A percentile compares a stretch with the other conserved stretches of the same genome.
Conservation (phyloP, 92 coral and sea anemone genomes). For the Palythoa caribaeorum region DNA sequence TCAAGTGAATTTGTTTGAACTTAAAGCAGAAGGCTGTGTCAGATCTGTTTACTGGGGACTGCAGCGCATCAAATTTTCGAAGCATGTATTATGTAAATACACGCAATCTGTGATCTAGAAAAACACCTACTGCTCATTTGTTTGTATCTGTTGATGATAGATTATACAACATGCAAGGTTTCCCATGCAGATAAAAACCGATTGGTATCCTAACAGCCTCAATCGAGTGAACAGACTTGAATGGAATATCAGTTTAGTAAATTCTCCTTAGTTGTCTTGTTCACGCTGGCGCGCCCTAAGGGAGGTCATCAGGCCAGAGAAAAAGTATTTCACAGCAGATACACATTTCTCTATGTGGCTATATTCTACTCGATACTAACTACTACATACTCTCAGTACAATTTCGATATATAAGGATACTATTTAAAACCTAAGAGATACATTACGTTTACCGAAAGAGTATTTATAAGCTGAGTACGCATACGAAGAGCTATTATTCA, state of each 20-base stretch:
- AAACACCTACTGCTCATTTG: not conserved
- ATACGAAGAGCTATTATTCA: not conserved
- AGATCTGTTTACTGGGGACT: not conserved
- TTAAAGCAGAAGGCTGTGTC: no score
- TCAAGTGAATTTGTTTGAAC: no score
- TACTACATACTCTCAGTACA: not conserved
- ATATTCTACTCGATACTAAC: not conserved
- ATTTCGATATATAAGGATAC: no score
- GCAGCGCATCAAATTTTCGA: not conserved
- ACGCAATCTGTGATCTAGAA: not conserved
- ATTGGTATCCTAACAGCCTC: not conserved
- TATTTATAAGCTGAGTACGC: not conserved
- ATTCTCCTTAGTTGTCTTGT: not conserved
- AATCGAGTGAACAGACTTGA: conserved; percentile 23
- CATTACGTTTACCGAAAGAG: not conserved
- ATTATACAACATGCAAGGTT: conserved; percentile 17
- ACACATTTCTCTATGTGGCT: not conserved
- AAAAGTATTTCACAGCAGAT: not conserved
- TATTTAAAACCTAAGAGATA: not conserved
- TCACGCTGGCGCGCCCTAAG: conserved; percentile 7
- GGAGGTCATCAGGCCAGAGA: not conserved
- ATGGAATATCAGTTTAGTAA: conserved; percentile 6
- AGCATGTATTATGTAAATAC: not conserved
- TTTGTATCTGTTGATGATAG: not conserved
- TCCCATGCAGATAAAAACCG: conserved; percentile 19